Percentiles rank a stretch among this genome's conserved stretches.
These are phyloP conservation scores for Magallana ariakensis DNA, from an alignment of 1,140 invertebrate species.

Conservation along the genomic window DNA sequence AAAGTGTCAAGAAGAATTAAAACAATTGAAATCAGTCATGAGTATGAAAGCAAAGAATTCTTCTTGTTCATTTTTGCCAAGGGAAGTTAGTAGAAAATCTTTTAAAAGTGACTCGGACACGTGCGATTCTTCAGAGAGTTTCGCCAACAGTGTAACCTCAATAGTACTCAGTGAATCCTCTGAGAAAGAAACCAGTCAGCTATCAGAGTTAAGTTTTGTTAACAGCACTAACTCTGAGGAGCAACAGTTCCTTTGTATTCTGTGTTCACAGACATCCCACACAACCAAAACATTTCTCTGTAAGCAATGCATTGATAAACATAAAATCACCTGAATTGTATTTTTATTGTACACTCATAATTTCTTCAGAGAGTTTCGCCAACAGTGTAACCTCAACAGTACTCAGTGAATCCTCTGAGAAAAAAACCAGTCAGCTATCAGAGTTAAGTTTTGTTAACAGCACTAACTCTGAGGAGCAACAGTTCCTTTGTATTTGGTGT, in stretches of 20 bases:
- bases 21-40: neutral
- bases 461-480: neutral
- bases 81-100: neutral
- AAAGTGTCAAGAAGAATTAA: neutral
- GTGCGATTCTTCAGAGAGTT: neutral
- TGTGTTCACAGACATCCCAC: neutral
- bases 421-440: neutral
- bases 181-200: neutral
- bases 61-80: neutral
- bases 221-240: slow-evolving; percentile 2
- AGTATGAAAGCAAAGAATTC: neutral
- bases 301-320: neutral
- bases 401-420: neutral
- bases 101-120: neutral
- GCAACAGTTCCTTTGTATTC: neutral
- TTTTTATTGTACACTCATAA: too few relatives aligned
- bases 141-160: neutral
- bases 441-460: slow-evolving; percentile 7
- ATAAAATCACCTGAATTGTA: neutral
- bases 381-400: slow-evolving; percentile 5
- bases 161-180: neutral
- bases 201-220: neutral
- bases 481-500: neutral
- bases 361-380: neutral
- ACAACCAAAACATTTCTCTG: slow-evolving; percentile 1